Base-by-base conservation (phyloP, 2,113 vertebrate species). In the Atlantisia rogersi region DNA sequence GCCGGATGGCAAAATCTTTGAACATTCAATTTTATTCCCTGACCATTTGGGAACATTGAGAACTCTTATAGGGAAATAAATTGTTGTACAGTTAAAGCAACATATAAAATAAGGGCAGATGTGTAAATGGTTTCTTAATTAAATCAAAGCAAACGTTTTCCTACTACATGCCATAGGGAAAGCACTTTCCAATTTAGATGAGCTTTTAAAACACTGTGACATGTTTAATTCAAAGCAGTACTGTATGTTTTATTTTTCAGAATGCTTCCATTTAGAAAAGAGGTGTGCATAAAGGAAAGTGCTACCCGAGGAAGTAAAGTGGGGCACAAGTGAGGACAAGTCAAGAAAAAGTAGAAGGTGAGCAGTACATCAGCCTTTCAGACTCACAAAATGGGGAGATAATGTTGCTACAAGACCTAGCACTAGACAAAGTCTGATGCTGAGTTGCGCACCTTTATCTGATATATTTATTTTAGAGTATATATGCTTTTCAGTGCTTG, bases 1-100 rank as follows among this genome's bases (percentile, higher is more conserved):
- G 82, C 80, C 97, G 98, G 97, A 98, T 93, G 95, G 96, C 68
- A 97, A 97, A 97, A 96, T 92, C 96, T 96, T 97, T 97, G 75
- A 94, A 94, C 79, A 82, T 95, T 97, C 92, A 64, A 62, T 94
- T 98, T 97, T 94, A 86, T 95, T 96, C 97, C 85, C 53, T 95
- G 89, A 78, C 82, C 88, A 88, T 97, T 98, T 97, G 87, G 92
- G 94, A 98, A 55, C 71, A 94, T 97, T 97, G 98, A 97, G 70
- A 94, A 44, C 53, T 98, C 95, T 98, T 88, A 86, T 26, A 92
- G 70, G n/a, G 62, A 85, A 92, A 85, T 15, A 80, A 62, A 67
- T 53, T n/a, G 56, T 92, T 97, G 40, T 53, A 95, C 42, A 70
- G 69, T 95, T 93, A 97, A 98, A 82, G 15, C 40, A 92, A 78